Evolutionary conservation across 2,113 vertebrate genomes (phyloP).

Genomic region (Ammodramus savannarum): DNA sequence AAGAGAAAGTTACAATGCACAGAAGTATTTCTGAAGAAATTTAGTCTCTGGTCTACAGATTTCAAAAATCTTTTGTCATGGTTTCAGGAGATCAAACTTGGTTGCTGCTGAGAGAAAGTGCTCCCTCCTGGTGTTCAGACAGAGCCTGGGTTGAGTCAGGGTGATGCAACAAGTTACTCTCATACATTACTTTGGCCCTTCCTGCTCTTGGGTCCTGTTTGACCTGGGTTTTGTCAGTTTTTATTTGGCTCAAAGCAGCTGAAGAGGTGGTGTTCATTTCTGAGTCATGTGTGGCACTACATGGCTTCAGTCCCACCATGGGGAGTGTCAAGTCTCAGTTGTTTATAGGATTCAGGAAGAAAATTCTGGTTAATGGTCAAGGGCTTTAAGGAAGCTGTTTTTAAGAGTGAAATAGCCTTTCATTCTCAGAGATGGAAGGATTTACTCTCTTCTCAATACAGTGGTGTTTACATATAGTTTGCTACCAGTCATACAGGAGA

Average conservation of each 20-base stretch:
- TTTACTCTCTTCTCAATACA: background rate
- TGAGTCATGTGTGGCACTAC: rapidly evolving
- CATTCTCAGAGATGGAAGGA: background rate
- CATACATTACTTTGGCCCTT: background rate
- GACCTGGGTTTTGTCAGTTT: background rate
- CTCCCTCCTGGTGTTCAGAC: background rate
- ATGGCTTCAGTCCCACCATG: background rate
- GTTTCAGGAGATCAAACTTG: background rate
- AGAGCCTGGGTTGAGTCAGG: background rate
- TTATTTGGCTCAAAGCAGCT: background rate
- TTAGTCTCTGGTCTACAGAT: background rate
- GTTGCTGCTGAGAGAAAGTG: background rate
- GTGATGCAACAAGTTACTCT: background rate
- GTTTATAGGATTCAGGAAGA: background rate
- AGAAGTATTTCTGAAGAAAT: background rate
- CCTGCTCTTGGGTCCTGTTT: background rate
- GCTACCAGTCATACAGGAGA: background rate
- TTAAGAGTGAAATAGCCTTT: background rate
- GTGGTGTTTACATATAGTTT: background rate
- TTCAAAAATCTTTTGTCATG: background rate
- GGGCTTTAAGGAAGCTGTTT: background rate
- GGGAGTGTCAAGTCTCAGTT: background rate
- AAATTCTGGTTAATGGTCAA: background rate
- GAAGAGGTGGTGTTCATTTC: background rate
- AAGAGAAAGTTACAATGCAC: background rate